These are phyloP conservation scores for Ctenoplectra terminalis DNA, from an alignment of 1,140 invertebrate species.

Conservation along the genomic window DNA sequence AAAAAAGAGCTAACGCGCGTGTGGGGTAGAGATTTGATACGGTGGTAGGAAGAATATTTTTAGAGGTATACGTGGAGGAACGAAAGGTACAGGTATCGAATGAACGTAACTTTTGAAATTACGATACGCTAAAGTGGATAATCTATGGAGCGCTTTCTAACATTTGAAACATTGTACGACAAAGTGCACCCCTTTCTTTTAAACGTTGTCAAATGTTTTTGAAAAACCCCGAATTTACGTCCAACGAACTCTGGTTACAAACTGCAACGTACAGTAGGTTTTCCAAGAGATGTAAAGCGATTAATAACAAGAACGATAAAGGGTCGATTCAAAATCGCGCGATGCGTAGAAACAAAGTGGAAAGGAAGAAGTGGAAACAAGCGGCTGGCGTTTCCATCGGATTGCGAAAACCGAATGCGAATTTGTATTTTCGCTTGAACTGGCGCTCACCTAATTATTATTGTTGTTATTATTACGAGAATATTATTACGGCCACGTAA, in stretches of 20 bases:
- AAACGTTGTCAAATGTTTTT: neutral
- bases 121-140: neutral
- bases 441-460: constrained; percentile 43
- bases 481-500: constrained; percentile 47
- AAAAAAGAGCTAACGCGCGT: neutral
- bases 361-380: accelerated
- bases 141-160: neutral
- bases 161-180: neutral
- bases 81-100: no score
- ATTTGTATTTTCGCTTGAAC: constrained; percentile 39
- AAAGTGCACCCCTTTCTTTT: neutral
- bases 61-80: neutral
- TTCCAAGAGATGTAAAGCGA: no score
- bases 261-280: neutral
- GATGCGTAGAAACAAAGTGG: no score
- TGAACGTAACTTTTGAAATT: neutral
- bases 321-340: neutral
- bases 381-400: no score
- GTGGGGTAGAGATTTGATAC: neutral
- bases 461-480: constrained; percentile 43
- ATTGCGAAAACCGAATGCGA: constrained; percentile 14
- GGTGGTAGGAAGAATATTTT: neutral
- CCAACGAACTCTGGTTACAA: neutral
- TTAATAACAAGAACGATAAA: neutral
- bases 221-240: neutral